A percentile compares a stretch with the other conserved stretches of the same genome.
phyloP scores from a whole-genome alignment of 2,888 invertebrate genomes.

The Nasonia oneida region DNA sequence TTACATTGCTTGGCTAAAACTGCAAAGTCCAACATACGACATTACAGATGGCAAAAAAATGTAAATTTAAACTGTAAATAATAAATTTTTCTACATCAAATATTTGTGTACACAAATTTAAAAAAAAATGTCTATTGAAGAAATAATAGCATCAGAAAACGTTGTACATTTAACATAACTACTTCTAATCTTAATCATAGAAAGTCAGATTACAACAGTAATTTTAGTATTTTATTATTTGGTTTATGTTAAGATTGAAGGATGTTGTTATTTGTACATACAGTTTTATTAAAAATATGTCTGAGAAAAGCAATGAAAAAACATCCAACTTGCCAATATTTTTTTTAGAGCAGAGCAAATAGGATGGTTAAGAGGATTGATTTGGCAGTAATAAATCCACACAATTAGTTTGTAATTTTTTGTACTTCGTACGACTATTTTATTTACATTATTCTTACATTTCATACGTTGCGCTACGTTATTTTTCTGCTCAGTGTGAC shows the following conservation, averaged over 20 bases:
- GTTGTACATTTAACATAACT: too few species aligned
- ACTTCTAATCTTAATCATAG: too few species aligned
- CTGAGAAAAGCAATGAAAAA: not conserved
- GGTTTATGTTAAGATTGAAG: not conserved
- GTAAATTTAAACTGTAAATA: slow-evolving; percentile 13
- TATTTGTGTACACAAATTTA: not conserved
- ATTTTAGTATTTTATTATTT: too few species aligned
- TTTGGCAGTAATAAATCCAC: not conserved
- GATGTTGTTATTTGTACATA: not conserved
- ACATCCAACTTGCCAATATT: not conserved
- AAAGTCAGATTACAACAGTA: too few species aligned
- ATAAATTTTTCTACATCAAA: not conserved
- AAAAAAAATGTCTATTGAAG: not conserved
- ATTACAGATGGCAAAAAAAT: slow-evolving; percentile 43
- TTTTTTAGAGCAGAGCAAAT: not conserved
- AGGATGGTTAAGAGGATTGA: not conserved
- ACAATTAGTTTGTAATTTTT: slow-evolving; percentile 42
- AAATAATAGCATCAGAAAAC: not conserved
- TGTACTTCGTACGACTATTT: slow-evolving; percentile 64
- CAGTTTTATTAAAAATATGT: too few species aligned
- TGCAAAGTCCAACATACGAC: slow-evolving; percentile 41
- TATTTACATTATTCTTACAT: slow-evolving; percentile 77
- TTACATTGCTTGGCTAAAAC: slow-evolving; percentile 84
- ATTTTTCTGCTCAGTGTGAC: slow-evolving; percentile 63
- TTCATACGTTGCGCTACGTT: slow-evolving; percentile 67